Evolutionary conservation across 2,797 vertebrate species (phyloP).

Genomic region (Hypotaenidia okinawae): DNA sequence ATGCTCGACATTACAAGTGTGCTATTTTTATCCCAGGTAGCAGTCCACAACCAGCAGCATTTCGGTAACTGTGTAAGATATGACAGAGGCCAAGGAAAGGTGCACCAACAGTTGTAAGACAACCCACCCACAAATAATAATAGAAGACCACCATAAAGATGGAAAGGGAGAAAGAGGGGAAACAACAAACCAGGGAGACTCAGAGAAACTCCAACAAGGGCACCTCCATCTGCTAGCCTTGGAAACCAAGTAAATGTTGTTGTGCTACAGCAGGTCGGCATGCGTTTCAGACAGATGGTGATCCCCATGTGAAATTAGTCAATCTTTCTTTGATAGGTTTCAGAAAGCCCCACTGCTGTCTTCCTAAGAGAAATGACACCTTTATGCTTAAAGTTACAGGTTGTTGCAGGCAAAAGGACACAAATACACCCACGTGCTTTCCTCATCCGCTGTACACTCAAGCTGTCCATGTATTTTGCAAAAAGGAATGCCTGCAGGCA

Average conservation of each 20-base stretch:
- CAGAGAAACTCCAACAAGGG: neutral
- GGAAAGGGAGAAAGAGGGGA: neutral
- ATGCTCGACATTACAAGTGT: conserved; percentile 53
- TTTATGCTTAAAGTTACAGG: neutral
- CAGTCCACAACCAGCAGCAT: conserved; percentile 46
- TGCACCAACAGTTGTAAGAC: conserved; percentile 34
- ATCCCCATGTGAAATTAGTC: neutral
- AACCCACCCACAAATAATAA: neutral
- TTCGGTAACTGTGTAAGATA: conserved; percentile 53
- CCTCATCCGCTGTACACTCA: neutral
- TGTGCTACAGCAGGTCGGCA: neutral
- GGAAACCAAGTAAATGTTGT: neutral
- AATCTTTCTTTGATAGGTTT: neutral
- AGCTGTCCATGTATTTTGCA: neutral
- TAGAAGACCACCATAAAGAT: neutral
- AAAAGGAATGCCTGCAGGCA: neutral
- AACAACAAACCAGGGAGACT: neutral
- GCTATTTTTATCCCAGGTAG: conserved; percentile 66
- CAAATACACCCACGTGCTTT: neutral
- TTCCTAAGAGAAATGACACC: neutral
- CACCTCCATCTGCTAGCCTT: neutral
- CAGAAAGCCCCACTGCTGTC: neutral
- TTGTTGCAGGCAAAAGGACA: neutral
- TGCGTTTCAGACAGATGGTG: neutral
- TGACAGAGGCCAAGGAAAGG: conserved; percentile 54